phyloP scores from a whole-genome alignment of 2,888 invertebrate species.

The Litoditis marina region DNA sequence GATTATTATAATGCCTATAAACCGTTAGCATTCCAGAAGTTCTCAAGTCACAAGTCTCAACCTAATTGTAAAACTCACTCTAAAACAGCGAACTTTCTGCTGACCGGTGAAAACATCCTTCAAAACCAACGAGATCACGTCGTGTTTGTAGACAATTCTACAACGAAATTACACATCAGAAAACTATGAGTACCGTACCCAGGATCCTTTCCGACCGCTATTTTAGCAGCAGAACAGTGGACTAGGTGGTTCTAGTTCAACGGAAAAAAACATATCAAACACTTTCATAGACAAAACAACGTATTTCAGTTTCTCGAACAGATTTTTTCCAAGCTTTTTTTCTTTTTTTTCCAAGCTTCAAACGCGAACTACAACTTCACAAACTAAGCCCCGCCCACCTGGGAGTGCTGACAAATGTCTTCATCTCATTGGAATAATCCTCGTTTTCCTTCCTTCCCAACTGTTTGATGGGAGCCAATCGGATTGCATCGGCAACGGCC shows the following conservation, averaged over 20 bases:
- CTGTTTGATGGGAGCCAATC: conserved; percentile 9
- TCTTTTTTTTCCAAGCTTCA: too few relatives aligned
- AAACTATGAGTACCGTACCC: too few relatives aligned
- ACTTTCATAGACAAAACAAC: too few relatives aligned
- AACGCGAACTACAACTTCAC: background rate
- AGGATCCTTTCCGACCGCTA: too few relatives aligned
- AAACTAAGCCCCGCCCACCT: background rate
- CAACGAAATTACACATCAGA: too few relatives aligned
- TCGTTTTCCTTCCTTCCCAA: background rate
- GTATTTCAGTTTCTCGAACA: too few relatives aligned
- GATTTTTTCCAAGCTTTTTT: too few relatives aligned
- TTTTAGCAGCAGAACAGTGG: too few relatives aligned
- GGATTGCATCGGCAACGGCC: background rate
- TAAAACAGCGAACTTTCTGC: conserved; percentile 19
- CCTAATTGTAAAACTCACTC: conserved; percentile 11
- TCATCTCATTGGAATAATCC: background rate
- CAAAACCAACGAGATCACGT: conserved; percentile 24
- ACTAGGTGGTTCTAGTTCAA: too few relatives aligned
- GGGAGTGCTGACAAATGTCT: background rate
- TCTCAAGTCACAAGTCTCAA: background rate
- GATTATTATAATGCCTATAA: too few relatives aligned
- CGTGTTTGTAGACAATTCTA: conserved; percentile 38
- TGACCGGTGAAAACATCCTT: conserved; percentile 17
- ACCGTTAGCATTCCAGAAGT: background rate
- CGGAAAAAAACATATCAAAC: too few relatives aligned